phyloP scores from a whole-genome alignment of 2,888 invertebrate species.

The Spodoptera exigua region DNA sequence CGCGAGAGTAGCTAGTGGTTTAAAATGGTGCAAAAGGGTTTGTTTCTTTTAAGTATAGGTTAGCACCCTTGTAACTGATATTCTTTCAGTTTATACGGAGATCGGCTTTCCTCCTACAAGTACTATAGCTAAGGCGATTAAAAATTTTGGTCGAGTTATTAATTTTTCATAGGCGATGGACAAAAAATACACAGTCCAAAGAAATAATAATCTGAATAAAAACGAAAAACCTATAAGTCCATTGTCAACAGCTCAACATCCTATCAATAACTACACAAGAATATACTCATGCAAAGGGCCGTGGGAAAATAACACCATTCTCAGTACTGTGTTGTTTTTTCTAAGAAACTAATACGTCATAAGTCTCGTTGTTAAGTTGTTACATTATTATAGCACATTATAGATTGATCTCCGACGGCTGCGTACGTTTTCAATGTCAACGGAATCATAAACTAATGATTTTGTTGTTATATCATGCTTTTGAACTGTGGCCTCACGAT shows the following conservation, averaged over 20 bases:
- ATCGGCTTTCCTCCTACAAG: too few species aligned
- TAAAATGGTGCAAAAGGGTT: too few species aligned
- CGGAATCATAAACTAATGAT: slow-evolving; percentile 21
- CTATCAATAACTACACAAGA: slow-evolving; percentile 28
- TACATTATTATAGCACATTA: slow-evolving; percentile 15
- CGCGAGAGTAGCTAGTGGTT: too few species aligned
- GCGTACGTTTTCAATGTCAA: slow-evolving; percentile 51
- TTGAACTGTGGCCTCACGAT: background rate
- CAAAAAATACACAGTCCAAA: background rate
- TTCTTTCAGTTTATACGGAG: too few species aligned
- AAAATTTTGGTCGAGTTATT: background rate
- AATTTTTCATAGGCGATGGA: background rate
- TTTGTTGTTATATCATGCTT: slow-evolving; percentile 9
- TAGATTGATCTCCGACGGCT: slow-evolving; percentile 31
- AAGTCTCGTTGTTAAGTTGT: slow-evolving; percentile 23
- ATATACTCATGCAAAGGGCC: slow-evolving; percentile 62
- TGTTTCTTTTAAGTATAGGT: too few species aligned
- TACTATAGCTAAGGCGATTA: background rate
- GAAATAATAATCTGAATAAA: background rate
- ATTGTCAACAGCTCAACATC: slow-evolving; percentile 34
- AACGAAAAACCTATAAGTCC: background rate
- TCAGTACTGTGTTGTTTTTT: slow-evolving; percentile 66
- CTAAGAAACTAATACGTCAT: slow-evolving; percentile 63
- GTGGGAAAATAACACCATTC: slow-evolving; percentile 71
- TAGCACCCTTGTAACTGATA: too few species aligned